phyloP scores from a whole-genome alignment of 1,140 invertebrate species.

The Maniola jurtina region DNA sequence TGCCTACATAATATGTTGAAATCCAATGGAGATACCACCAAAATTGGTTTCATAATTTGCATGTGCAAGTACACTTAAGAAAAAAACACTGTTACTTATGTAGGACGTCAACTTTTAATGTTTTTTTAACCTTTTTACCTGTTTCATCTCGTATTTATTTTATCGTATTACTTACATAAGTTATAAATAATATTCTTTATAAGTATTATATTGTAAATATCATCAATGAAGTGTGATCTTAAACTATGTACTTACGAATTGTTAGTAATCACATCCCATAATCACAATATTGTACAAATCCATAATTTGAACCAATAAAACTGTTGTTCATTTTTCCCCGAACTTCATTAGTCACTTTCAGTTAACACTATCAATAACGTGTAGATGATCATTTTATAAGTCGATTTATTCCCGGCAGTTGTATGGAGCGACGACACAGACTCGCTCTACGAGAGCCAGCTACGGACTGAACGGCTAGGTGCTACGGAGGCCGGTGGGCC shows the following conservation, averaged over 20 bases:
- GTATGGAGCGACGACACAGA: conserved; percentile 27
- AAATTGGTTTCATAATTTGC: too few relatives aligned
- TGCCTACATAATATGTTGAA: too few relatives aligned
- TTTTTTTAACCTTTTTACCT: too few relatives aligned
- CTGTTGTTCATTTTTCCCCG: conserved; percentile 19
- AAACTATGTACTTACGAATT: conserved; percentile 62
- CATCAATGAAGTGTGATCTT: neutral
- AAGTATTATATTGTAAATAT: neutral
- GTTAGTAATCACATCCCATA: conserved; percentile 67
- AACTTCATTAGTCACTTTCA: conserved; percentile 55
- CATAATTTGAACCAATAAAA: conserved; percentile 29
- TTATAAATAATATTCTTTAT: neutral
- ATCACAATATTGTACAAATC: conserved; percentile 50
- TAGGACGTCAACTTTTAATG: neutral
- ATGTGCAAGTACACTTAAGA: too few relatives aligned
- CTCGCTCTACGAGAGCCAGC: conserved; percentile 34
- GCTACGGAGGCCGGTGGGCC: conserved; percentile 46
- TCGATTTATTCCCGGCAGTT: conserved; percentile 31
- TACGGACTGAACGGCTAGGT: conserved; percentile 47
- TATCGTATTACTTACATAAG: too few relatives aligned
- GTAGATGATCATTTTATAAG: conserved; percentile 55
- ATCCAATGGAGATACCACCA: too few relatives aligned
- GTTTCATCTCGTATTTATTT: too few relatives aligned
- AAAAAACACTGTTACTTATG: neutral
- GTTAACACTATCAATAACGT: conserved; percentile 42